Base-by-base conservation (phyloP, 2,113 vertebrate species). In the Climacteris rufus region DNA sequence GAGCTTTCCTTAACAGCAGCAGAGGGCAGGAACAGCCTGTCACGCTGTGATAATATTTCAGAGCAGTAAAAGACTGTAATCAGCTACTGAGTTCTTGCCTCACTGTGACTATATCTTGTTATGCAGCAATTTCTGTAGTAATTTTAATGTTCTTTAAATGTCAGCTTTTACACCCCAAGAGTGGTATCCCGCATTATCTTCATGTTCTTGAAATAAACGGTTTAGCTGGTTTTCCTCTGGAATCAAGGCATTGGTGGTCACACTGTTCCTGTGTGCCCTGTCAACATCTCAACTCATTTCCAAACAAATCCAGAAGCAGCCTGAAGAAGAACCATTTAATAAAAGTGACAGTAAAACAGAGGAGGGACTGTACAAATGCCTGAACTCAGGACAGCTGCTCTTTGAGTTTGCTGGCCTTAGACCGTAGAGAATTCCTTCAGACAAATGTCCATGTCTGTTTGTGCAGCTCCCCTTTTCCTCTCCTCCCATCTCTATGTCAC, bases 371-470 rank as follows among this genome's bases (percentile, higher is more conserved):
- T 54, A 69, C 13, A 37, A 60, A 68, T 15, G 21, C 53, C 37
- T 89, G 49, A 23, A 45, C 18, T 53, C 45, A 23, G 59, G 49
- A 24, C 30, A 71, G 14, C 11, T 65, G 16, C 40, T 56, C 8
- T 86, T 69, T 69, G 24, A 57, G 15, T 83, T 72, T 63, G 28
- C n/a, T 47, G 88, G 28, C 20, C 45, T 70, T 56, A 60, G 24
- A 39, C 35, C 7, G 22, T 56, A 39, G 40, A 47, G 63, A 54
- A 76, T 68, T 35, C 6, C 53, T 71, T 25, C 30, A 54, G 66
- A 76, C 33, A 86, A 42, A 64, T 25, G 28, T 45, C 68, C 44
- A 16, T 0, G 0, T 56, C 66, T 75, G 15, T n/a, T n/a, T 27
- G 16, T 83, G 40, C 40, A 27, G 9, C n/a, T 65, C 28, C 27